Evolutionary conservation across 2,888 invertebrate species (phyloP).

Genomic region (Calameuta pallipes): DNA sequence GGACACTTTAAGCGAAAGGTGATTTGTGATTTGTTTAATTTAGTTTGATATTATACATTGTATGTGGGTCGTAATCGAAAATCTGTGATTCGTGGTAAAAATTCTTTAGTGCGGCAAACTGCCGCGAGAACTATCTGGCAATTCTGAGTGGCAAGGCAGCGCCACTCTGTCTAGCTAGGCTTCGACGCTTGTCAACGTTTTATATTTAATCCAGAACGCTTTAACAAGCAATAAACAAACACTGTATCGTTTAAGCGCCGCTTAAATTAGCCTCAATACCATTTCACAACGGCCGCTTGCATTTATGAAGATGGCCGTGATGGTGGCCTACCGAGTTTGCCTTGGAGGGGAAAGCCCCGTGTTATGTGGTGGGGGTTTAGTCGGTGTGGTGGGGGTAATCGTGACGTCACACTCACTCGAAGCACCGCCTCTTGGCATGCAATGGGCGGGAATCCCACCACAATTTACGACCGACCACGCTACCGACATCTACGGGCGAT

Average conservation of each 20-base stretch:
- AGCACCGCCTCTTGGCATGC: conserved; percentile 70
- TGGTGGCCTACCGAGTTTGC: conserved; percentile 45
- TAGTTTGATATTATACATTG: neutral
- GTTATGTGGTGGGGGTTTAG: conserved; percentile 11
- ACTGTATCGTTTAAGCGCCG: conserved; percentile 62
- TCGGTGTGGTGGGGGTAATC: conserved; percentile 35
- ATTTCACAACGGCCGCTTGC: conserved; percentile 60
- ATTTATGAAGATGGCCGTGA: conserved; percentile 59
- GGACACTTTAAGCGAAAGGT: neutral
- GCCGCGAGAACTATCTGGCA: neutral
- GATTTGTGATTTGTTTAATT: neutral
- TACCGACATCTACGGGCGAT: conserved; percentile 70
- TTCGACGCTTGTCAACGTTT: conserved; percentile 62
- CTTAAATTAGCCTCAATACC: conserved; percentile 66
- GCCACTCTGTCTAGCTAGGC: conserved; percentile 63
- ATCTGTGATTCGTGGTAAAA: neutral
- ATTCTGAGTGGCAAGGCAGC: conserved; percentile 33
- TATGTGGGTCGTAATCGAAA: neutral
- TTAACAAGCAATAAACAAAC: conserved; percentile 66
- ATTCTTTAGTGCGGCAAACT: neutral
- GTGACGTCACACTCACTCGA: conserved; percentile 65
- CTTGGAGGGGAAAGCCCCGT: conserved; percentile 36
- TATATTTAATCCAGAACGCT: conserved; percentile 65
- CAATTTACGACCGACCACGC: conserved; percentile 59
- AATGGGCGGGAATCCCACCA: conserved; percentile 71